A percentile compares a stretch with the other conserved stretches of the same genome.
phyloP scores from a whole-genome alignment of 1,140 invertebrate genomes.

The Drosophila insularis region DNA sequence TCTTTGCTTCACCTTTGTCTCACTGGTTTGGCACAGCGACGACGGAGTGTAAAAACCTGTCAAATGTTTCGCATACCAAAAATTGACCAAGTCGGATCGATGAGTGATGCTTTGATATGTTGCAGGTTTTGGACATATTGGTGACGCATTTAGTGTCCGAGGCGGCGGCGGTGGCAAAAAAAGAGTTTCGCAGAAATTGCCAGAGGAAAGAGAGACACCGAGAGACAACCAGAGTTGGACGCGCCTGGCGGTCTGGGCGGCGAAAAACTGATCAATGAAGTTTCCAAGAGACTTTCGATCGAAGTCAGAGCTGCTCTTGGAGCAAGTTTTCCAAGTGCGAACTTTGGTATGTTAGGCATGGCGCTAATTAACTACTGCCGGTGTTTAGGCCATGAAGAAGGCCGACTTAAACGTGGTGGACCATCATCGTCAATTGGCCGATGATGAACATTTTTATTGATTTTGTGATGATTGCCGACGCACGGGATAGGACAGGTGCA shows the following conservation, averaged over 20 bases:
- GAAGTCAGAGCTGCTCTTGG: conserved; percentile 25
- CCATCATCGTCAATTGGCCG: conserved; percentile 62
- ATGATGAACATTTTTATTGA: conserved; percentile 80
- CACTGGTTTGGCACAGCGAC: conserved; percentile 40
- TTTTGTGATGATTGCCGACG: conserved; percentile 76
- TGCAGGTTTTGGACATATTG: conserved; percentile 76
- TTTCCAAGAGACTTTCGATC: conserved; percentile 19
- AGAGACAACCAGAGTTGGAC: conserved; percentile 7
- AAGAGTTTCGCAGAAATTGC: conserved; percentile 58
- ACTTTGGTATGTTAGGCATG: conserved; percentile 71
- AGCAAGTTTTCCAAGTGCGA: conserved; percentile 35
- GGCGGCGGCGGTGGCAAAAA: conserved; percentile 20
- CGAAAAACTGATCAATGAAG: conserved; percentile 73
- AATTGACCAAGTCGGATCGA: conserved; percentile 70
- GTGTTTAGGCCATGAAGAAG: conserved; percentile 54
- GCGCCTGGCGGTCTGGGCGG: conserved; percentile 75
- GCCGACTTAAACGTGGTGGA: neutral
- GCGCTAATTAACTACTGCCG: conserved; percentile 82
- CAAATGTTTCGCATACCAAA: conserved; percentile 70
- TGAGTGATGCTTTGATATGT: conserved; percentile 59
- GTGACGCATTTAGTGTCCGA: conserved; percentile 56
- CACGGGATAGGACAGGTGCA: conserved; percentile 28
- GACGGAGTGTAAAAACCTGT: conserved; percentile 65
- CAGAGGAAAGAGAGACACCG: neutral
- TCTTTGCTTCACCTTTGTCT: neutral